A percentile compares a stretch with the other conserved stretches of the same genome.
These are phyloP conservation scores for Neuroscelio doddi DNA, from an alignment of 2,888 invertebrate genomes.

Conservation along the genomic window DNA sequence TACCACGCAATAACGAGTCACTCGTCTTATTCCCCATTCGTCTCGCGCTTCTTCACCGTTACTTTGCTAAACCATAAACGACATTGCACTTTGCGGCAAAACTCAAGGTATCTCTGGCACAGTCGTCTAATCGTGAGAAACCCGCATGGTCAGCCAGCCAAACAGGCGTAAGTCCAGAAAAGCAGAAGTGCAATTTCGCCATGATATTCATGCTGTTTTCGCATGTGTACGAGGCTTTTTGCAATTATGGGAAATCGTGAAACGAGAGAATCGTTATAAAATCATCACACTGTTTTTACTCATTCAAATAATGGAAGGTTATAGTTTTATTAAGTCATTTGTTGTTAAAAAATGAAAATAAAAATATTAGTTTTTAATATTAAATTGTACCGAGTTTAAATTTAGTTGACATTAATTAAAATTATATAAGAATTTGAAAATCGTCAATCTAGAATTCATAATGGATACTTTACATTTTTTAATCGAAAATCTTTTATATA, in stretches of 20 bases:
- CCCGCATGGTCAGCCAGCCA: slow-evolving; percentile 15
- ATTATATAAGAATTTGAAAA: too few species aligned
- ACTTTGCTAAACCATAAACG: slow-evolving; percentile 56
- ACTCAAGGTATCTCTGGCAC: slow-evolving; percentile 53
- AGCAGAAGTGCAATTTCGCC: neutral
- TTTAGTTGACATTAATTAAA: too few species aligned
- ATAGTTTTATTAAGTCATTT: too few species aligned
- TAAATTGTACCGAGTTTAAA: too few species aligned
- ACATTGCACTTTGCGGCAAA: slow-evolving; percentile 51
- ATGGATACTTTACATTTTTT: too few species aligned
- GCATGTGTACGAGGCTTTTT: neutral
- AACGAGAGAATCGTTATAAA: neutral
- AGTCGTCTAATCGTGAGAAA: slow-evolving; percentile 54
- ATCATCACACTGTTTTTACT: too few species aligned
- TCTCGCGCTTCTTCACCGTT: slow-evolving; percentile 55
- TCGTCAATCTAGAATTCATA: too few species aligned
- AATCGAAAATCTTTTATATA: too few species aligned
- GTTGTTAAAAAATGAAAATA: too few species aligned
- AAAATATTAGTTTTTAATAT: too few species aligned
- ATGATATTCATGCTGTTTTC: neutral
- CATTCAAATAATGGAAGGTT: too few species aligned
- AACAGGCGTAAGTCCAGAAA: slow-evolving; percentile 13
- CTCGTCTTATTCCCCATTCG: slow-evolving; percentile 57
- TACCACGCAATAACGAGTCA: slow-evolving; percentile 48
- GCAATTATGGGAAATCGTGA: neutral